phyloP scores from a whole-genome alignment of 2,113 vertebrate genomes.

The Neoarius graeffei region DNA sequence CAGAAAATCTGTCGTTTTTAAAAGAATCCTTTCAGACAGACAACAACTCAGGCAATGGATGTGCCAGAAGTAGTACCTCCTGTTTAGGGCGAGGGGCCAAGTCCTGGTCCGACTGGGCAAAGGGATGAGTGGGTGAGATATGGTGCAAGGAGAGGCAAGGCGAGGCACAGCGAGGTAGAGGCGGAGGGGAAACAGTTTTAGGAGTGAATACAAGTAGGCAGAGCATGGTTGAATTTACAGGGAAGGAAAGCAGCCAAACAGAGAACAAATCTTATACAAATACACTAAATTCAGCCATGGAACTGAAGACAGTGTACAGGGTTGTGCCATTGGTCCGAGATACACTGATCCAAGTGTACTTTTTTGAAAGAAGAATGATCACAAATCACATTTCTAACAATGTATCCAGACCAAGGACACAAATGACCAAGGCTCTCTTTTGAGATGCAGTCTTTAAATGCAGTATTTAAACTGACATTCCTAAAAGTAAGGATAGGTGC shows the following conservation, averaged over 20 bases:
- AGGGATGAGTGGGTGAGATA: slow-evolving; percentile 65
- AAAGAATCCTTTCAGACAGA: slow-evolving; percentile 56
- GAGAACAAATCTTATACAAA: slow-evolving; percentile 39
- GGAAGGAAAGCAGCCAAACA: slow-evolving; percentile 57
- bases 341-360: not conserved
- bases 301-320: slow-evolving; percentile 35
- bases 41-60: slow-evolving; percentile 53
- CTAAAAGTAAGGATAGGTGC: slow-evolving; percentile 15
- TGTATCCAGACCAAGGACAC: slow-evolving; percentile 40
- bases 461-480: slow-evolving; percentile 6
- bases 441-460: not conserved
- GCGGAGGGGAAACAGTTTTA: slow-evolving; percentile 56
- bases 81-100: slow-evolving; percentile 93
- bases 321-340: slow-evolving; percentile 39
- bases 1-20: slow-evolving; percentile 24
- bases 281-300: slow-evolving; percentile 40
- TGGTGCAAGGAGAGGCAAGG: slow-evolving; percentile 49
- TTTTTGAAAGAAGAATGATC: not conserved
- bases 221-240: slow-evolving; percentile 71
- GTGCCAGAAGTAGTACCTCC: slow-evolving; percentile 84
- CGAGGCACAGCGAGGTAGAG: slow-evolving; percentile 30
- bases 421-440: slow-evolving; percentile 22
- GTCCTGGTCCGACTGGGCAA: slow-evolving; percentile 88
- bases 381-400: not conserved
- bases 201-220: slow-evolving; percentile 75